These are phyloP conservation scores for Caenorhabditis inopinata DNA, from an alignment of 1,140 invertebrate genomes.

Conservation along the genomic window DNA sequence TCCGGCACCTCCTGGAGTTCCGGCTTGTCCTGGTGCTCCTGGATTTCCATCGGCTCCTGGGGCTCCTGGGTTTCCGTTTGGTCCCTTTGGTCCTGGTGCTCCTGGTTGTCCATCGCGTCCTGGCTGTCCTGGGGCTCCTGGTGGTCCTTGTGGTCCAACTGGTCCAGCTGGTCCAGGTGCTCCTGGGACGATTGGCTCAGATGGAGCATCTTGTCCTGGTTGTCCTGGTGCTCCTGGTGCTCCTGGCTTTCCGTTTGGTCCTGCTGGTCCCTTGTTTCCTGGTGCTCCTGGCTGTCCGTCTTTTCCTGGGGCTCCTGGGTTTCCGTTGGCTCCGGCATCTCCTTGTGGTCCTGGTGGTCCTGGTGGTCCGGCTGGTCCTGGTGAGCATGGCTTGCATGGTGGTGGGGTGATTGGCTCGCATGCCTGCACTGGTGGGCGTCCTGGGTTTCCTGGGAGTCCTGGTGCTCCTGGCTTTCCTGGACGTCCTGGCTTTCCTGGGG, in stretches of 20 bases:
- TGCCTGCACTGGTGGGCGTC: slow-evolving; percentile 43
- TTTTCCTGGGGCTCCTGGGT: neutral
- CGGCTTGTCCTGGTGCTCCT: slow-evolving; percentile 32
- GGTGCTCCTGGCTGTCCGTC: neutral
- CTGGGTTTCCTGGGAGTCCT: slow-evolving; percentile 44
- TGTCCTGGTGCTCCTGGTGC: slow-evolving; percentile 12
- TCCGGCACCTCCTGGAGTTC: slow-evolving; percentile 44
- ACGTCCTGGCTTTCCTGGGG: slow-evolving; percentile 49
- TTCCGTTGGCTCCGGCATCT: neutral
- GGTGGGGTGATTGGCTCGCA: slow-evolving; percentile 44
- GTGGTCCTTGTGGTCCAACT: slow-evolving; percentile 16
- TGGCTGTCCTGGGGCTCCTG: slow-evolving; percentile 38
- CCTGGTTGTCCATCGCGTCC: slow-evolving; percentile 26
- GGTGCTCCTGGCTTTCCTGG: slow-evolving; percentile 49
- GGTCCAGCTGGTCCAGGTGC: slow-evolving; percentile 14
- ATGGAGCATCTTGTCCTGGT: neutral
- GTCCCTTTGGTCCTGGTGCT: slow-evolving; percentile 28
- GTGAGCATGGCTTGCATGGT: slow-evolving; percentile 26
- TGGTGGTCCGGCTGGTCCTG: slow-evolving; percentile 15
- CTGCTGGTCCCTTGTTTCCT: neutral
- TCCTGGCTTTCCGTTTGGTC: slow-evolving; percentile 21
- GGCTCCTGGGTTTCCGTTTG: slow-evolving; percentile 36
- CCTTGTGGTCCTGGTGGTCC: neutral
- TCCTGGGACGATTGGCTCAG: slow-evolving; percentile 6
- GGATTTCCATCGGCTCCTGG: slow-evolving; percentile 40